Evolutionary conservation across 2,888 invertebrate species (phyloP).

Genomic region (Chamaedrilus cognettii): DNA sequence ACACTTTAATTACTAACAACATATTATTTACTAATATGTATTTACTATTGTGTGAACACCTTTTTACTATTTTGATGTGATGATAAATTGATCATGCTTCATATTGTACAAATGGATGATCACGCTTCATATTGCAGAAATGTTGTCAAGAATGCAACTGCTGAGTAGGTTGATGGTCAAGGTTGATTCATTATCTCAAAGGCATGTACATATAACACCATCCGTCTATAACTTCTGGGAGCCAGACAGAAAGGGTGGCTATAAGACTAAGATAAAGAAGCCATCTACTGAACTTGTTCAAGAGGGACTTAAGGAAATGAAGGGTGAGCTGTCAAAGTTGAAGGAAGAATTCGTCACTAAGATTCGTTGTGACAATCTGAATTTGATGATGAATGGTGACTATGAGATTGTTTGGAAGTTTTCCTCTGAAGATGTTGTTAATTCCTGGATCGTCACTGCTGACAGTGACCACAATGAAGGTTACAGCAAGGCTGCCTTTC

Average conservation of each 20-base stretch:
- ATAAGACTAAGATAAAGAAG: conserved; percentile 31
- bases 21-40: no score
- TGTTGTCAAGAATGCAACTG: no score
- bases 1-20: no score
- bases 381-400: conserved; percentile 29
- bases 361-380: conserved; percentile 66
- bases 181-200: no score
- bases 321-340: conserved; percentile 63
- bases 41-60: no score
- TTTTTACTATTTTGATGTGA: no score
- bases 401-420: conserved; percentile 68
- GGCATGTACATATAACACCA: no score
- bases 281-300: conserved; percentile 39
- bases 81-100: no score
- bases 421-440: conserved; percentile 65
- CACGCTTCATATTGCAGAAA: no score
- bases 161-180: no score
- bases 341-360: conserved; percentile 41
- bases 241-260: conserved; percentile 41
- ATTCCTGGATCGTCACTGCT: conserved; percentile 68
- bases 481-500: conserved; percentile 70
- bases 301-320: conserved; percentile 70
- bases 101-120: no score
- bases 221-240: conserved; percentile 37
- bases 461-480: conserved; percentile 85